Evolutionary conservation across 2,113 vertebrate species (phyloP).

Genomic region (Siniperca knerii): DNA sequence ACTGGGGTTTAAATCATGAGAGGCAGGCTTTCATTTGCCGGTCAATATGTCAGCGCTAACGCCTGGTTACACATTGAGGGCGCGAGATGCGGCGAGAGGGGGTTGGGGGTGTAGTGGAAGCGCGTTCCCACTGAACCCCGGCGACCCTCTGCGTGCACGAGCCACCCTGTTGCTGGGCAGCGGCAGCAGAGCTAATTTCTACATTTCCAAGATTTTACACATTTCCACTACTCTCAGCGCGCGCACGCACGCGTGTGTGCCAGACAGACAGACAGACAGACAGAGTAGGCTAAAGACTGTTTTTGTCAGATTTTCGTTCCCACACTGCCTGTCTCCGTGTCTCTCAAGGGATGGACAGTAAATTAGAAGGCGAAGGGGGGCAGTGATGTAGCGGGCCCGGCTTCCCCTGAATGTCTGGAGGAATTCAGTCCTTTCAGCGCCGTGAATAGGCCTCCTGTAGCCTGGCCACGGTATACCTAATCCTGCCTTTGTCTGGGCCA

Average conservation of each 20-base stretch:
- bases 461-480: conserved; percentile 55
- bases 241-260: background rate
- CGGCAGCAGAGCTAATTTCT: conserved; percentile 32
- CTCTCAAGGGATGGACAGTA: conserved; percentile 31
- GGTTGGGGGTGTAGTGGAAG: background rate
- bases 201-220: conserved; percentile 12
- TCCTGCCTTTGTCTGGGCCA: conserved; percentile 66
- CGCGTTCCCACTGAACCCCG: conserved; percentile 70
- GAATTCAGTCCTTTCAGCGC: conserved; percentile 44
- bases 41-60: conserved; percentile 70
- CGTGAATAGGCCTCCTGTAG: conserved; percentile 50
- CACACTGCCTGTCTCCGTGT: conserved; percentile 3
- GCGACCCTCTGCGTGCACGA: conserved; percentile 71
- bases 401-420: conserved; percentile 49
- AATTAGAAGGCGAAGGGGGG: background rate
- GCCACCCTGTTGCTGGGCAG: conserved; percentile 83
- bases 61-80: conserved; percentile 69
- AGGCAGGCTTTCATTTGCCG: conserved; percentile 43
- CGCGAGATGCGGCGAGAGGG: conserved; percentile 24
- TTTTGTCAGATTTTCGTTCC: conserved; percentile 20
- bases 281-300: background rate
- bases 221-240: conserved; percentile 7
- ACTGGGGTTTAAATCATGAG: conserved; percentile 18
- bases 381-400: background rate
- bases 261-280: background rate